phyloP scores from a whole-genome alignment of 2,113 vertebrate species.

The Brachionichthys hirsutus region DNA sequence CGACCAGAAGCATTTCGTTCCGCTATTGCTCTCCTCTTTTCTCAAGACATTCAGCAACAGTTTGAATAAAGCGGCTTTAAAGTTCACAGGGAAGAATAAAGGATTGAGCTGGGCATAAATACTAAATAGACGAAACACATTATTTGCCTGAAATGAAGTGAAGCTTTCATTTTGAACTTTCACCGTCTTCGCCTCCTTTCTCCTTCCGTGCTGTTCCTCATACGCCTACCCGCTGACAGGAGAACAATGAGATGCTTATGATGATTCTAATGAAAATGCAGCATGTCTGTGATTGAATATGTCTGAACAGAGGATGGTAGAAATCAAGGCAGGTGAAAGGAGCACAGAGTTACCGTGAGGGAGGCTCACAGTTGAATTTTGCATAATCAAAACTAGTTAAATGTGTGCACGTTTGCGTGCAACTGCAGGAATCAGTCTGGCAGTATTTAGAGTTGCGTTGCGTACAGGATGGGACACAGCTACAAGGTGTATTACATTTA shows the following conservation, averaged over 20 bases:
- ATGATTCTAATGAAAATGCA: slow-evolving; percentile 53
- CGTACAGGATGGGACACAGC: not conserved
- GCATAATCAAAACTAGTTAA: slow-evolving; percentile 55
- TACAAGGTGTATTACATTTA: slow-evolving; percentile 6
- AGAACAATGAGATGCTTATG: slow-evolving; percentile 40
- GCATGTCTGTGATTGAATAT: slow-evolving; percentile 57
- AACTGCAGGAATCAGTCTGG: slow-evolving; percentile 24
- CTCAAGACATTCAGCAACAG: slow-evolving; percentile 12
- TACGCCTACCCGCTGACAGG: not conserved
- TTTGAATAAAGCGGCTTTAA: slow-evolving; percentile 4
- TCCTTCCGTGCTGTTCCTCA: not conserved
- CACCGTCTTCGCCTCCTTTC: slow-evolving; percentile 2
- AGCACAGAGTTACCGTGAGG: slow-evolving; percentile 7
- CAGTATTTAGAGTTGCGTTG: slow-evolving; percentile 13
- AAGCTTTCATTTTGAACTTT: slow-evolving; percentile 16
- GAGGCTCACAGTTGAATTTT: slow-evolving; percentile 34
- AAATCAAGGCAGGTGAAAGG: not conserved
- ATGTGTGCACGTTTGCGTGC: slow-evolving; percentile 14
- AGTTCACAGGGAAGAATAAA: not conserved
- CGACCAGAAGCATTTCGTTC: slow-evolving; percentile 44
- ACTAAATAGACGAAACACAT: slow-evolving; percentile 1
- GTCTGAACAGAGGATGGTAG: not conserved
- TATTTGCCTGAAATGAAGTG: slow-evolving; percentile 12
- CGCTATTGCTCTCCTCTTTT: slow-evolving; percentile 25
- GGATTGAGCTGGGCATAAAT: slow-evolving; percentile 1